phyloP scores from a whole-genome alignment of 2,888 invertebrate species.

The Caenorhabditis wallacei region DNA sequence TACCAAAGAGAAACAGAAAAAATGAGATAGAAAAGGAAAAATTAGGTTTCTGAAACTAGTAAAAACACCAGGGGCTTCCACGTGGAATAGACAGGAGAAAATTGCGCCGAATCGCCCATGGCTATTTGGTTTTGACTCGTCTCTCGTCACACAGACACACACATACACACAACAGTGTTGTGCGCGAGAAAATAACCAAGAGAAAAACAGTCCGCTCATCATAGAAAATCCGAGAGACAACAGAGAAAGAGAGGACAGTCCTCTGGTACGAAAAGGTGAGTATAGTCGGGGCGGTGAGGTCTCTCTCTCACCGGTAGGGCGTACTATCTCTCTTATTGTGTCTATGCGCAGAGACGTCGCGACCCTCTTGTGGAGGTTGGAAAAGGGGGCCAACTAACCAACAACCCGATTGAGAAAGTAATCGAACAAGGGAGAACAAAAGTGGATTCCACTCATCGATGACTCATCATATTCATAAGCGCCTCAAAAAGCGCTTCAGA shows the following conservation, averaged over 20 bases:
- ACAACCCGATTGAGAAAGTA: conserved; percentile 50
- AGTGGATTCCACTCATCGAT: conserved; percentile 31
- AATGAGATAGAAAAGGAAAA: conserved; percentile 16
- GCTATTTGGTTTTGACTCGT: conserved; percentile 63
- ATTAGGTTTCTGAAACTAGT: background rate
- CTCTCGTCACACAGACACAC: conserved; percentile 3
- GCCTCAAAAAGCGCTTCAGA: too few relatives aligned
- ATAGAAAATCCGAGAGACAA: conserved; percentile 14
- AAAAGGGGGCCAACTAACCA: too few relatives aligned
- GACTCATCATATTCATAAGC: too few relatives aligned
- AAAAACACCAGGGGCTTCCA: background rate
- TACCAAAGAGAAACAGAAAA: conserved; percentile 47
- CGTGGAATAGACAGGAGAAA: conserved; percentile 32
- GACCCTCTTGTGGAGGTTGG: conserved; percentile 51
- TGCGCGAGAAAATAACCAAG: too few relatives aligned
- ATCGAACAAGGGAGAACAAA: conserved; percentile 46
- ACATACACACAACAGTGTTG: too few relatives aligned
- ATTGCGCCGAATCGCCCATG: conserved; percentile 56
- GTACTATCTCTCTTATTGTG: too few relatives aligned
- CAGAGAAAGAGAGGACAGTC: conserved; percentile 52
- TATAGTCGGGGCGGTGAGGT: conserved; percentile 39
- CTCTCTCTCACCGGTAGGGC: conserved; percentile 24
- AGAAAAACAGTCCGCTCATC: too few relatives aligned
- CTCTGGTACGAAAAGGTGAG: conserved; percentile 60
- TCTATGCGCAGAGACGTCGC: conserved; percentile 19